Conservation (phyloP, 2,888 invertebrate species). For the Apodemia mormo region DNA sequence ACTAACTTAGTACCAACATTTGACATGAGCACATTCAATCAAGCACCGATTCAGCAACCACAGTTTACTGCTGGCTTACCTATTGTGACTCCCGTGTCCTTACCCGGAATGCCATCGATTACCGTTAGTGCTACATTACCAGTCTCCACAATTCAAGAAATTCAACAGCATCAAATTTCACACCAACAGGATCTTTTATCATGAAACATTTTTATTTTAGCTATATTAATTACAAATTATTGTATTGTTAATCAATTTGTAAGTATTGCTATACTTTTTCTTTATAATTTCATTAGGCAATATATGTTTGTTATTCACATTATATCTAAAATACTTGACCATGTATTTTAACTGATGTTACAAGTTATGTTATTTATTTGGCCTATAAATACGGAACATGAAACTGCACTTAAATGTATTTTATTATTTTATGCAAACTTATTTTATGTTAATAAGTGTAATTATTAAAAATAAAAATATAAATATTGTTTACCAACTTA, state of each 20-base stretch:
- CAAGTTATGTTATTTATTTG: background rate
- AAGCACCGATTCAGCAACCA: slow-evolving; percentile 60
- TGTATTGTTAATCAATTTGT: slow-evolving; percentile 20
- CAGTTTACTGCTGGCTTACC: slow-evolving; percentile 59
- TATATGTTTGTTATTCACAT: background rate
- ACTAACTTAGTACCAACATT: slow-evolving; percentile 67
- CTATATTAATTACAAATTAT: slow-evolving; percentile 21
- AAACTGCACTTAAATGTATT: background rate
- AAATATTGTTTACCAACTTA: background rate
- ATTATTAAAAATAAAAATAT: slow-evolving; percentile 17
- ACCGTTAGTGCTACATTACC: slow-evolving; percentile 88
- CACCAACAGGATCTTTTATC: slow-evolving; percentile 72
- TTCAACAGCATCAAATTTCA: slow-evolving; percentile 69
- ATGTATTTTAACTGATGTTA: slow-evolving; percentile 4
- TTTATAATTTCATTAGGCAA: background rate
- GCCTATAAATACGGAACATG: background rate
- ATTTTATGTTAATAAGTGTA: slow-evolving; percentile 23
- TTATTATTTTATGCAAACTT: slow-evolving; percentile 23
- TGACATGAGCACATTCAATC: slow-evolving; percentile 67
- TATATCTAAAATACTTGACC: background rate
- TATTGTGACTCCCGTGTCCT: slow-evolving; percentile 85
- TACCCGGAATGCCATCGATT: slow-evolving; percentile 91
- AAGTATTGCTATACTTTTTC: background rate
- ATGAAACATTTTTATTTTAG: slow-evolving; percentile 42
- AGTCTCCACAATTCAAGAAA: slow-evolving; percentile 81